Evolutionary conservation across 2,113 vertebrate species (phyloP).

Genomic region (Xenopus tropicalis): DNA sequence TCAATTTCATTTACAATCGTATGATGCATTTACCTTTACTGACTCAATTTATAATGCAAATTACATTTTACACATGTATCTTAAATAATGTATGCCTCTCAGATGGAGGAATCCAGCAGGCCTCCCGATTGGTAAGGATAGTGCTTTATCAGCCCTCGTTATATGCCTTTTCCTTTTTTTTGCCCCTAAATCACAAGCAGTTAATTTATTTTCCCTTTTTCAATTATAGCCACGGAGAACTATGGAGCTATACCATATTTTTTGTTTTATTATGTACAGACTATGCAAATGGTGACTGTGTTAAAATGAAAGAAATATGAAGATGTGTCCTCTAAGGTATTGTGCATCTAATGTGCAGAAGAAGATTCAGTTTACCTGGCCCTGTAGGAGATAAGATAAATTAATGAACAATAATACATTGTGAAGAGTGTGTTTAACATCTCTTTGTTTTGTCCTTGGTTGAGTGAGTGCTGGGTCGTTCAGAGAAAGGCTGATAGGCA

Average conservation of each 20-base stretch:
- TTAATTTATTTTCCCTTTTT: constrained; percentile 47
- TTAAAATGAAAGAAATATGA: constrained; percentile 45
- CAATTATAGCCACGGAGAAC: constrained; percentile 40
- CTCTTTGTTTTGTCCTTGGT: constrained; percentile 37
- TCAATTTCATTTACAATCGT: constrained; percentile 26
- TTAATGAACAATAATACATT: constrained; percentile 45
- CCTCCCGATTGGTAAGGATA: constrained; percentile 39
- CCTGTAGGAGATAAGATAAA: constrained; percentile 43
- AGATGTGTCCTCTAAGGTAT: constrained; percentile 41
- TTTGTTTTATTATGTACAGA: constrained; percentile 43
- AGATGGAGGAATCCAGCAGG: constrained; percentile 39
- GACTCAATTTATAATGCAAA: constrained; percentile 46
- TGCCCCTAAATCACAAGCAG: constrained; percentile 41
- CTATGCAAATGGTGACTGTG: constrained; percentile 41
- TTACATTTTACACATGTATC: constrained; percentile 44
- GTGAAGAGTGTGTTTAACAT: constrained; percentile 43
- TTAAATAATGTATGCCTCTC: constrained; percentile 32
- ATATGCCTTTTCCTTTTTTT: constrained; percentile 27
- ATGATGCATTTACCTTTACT: constrained; percentile 32
- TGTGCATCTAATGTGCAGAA: constrained; percentile 37
- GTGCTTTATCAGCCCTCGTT: constrained; percentile 36
- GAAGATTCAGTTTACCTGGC: constrained; percentile 43
- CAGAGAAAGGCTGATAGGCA: constrained; percentile 32
- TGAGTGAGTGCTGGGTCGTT: constrained; percentile 32
- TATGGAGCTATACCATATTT: constrained; percentile 44